Conservation (phyloP, 2,888 invertebrate species). For the Calameuta pallipes region DNA sequence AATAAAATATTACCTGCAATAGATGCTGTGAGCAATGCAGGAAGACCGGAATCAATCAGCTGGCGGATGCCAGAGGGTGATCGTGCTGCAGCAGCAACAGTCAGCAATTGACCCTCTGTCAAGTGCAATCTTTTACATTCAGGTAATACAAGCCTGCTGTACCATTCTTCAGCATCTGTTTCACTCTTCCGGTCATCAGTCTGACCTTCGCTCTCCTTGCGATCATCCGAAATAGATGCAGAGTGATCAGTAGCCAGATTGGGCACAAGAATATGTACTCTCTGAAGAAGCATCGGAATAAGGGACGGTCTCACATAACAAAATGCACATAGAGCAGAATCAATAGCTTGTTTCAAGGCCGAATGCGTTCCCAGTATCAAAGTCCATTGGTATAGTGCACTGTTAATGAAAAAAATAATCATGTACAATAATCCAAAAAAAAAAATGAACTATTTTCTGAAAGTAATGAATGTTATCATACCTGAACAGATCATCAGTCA, state of each 20-base stretch:
- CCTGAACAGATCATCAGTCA: constrained; percentile 83
- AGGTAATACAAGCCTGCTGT: constrained; percentile 70
- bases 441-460: background rate
- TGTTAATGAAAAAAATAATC: constrained; percentile 37
- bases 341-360: constrained; percentile 85
- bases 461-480: constrained; percentile 37
- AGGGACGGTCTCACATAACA: constrained; percentile 85
- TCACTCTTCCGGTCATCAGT: constrained; percentile 79
- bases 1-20: constrained; percentile 61
- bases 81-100: constrained; percentile 83
- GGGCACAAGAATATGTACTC: constrained; percentile 75
- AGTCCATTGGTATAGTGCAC: constrained; percentile 82
- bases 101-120: constrained; percentile 77
- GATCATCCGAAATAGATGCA: constrained; percentile 73
- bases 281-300: constrained; percentile 79
- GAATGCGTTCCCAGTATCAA: constrained; percentile 76
- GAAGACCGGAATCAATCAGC: constrained; percentile 81
- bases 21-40: constrained; percentile 73
- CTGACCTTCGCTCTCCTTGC: constrained; percentile 71
- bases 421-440: background rate
- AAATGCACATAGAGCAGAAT: constrained; percentile 86
- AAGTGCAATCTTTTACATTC: constrained; percentile 70
- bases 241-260: constrained; percentile 68
- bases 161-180: constrained; percentile 69
- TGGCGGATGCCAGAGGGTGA: constrained; percentile 82